phyloP scores from a whole-genome alignment of 1,140 invertebrate species.

The Macrotrachela quadricornifera region DNA sequence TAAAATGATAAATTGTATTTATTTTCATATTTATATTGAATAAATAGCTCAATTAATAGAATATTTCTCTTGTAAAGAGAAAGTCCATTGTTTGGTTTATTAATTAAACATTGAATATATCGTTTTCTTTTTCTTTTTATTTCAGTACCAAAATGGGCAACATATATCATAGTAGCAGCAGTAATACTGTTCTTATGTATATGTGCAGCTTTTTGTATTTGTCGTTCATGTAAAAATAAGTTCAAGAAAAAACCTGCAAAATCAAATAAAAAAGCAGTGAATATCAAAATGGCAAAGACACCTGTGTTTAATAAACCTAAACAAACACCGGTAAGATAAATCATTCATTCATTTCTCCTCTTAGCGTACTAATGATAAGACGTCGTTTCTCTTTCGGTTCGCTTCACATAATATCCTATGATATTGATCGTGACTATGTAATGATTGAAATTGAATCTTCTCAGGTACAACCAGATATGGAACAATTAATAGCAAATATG shows the following conservation, averaged over 20 bases:
- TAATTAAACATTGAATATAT: no score
- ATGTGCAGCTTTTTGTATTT: not conserved
- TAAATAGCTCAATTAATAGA: no score
- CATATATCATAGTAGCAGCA: not conserved
- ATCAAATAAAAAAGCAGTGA: constrained; percentile 37
- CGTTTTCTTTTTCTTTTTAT: not conserved
- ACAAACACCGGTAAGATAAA: no score
- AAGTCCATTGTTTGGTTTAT: no score
- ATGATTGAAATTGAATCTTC: not conserved
- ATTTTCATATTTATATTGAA: no score
- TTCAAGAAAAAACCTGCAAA: constrained; percentile 70
- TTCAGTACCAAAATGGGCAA: constrained; percentile 7
- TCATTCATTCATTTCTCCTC: no score
- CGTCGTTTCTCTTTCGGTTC: constrained; percentile 6
- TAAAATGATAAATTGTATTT: no score
- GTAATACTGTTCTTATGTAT: constrained; percentile 1
- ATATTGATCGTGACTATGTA: not conserved
- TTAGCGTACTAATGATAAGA: no score
- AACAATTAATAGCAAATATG: constrained; percentile 81
- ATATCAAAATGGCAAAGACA: no score
- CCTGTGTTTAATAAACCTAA: no score
- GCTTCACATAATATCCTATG: not conserved
- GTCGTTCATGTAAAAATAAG: constrained; percentile 11
- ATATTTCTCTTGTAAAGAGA: no score
- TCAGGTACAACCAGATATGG: constrained; percentile 88